Evolutionary conservation across 2,888 invertebrate species (phyloP), one percentile per base, ranked within the genome.

Genomic region (Gymnocheta viridis): DNA sequence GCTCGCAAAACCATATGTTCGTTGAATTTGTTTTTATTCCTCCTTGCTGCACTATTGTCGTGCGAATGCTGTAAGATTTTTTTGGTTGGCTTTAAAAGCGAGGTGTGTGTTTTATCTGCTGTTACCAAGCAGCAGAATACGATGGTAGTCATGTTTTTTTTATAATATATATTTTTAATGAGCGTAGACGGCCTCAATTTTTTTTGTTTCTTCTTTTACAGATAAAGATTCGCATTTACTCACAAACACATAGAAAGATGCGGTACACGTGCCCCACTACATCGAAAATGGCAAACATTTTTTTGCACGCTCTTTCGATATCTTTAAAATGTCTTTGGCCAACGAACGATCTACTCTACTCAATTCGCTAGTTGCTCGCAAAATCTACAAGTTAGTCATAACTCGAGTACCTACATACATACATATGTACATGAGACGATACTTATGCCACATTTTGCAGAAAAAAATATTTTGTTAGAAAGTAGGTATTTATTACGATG

Each of bases 231-330:
- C 72, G 80, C 47, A 66, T 60, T 80, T 80, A 82, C 87, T 85
- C 85, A 85, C 87, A 82, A 85, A 86, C 54, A 85, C 81, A 29
- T 2, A 32, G 24, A 73, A 67, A 51, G 73, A 47, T 70, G 49
- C 70, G 87, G 88, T 87, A 91, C 91, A 91, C 91, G 91, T 91
- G 91, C 91, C 91, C 89, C 89, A 89, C 89, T 89, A 91, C 91
- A 91, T 87, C 88, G 76, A 88, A 88, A 77, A 60, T 67, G 19
- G 41, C 72, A 84, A 81, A 69, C 47, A 84, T 69, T 77, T 67
- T 77, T 64, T 77, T 66, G 66, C 58, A 51, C 58, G 66, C 32
- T 24, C 22, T 58, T 54, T 49, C 64, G 49, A 69, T 76, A 58
- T 73, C 62, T 70, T 38, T 38, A n/a, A 80, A 70, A 69, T 62